Evolutionary conservation across 2,113 vertebrate species (phyloP), one percentile per base, ranked within the genome.

Genomic region (Heliornis fulica): DNA sequence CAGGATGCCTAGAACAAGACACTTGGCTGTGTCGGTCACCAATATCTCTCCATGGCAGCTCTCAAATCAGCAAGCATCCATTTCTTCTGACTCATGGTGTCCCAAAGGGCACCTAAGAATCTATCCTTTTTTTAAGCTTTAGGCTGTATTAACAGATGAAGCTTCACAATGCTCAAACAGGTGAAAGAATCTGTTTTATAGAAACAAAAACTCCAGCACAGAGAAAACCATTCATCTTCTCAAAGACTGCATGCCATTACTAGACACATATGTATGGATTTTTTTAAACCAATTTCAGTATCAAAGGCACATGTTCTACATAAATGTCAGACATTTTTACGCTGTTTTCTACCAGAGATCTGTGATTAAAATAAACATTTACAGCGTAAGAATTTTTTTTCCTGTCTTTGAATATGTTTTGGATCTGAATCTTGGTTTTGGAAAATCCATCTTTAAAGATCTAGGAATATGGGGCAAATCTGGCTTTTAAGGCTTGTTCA

Each of bases 311-410:
- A 40, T 38, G 83, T 87, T 87, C 79, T 59, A 23, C 0, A 1
- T 61, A 90, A 90, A 95, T 83, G 86, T 91, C 93, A 87, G 76
- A 43, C 83, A 61, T 94, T 95, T 96, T 90, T 81, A 84, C 64
- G 92, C 40, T 2, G 48, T 92, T 87, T 89, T 87, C 76, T 89
- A 94, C 69, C 64, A 87, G 83, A 75, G 69, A 65, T 95, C 70
- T 84, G 43, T 89, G 80, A 87, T 91, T 87, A 93, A 93, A 96
- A 90, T 92, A 96, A 94, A 91, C 57, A 71, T 78, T 94, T 93
- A 68, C 25, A 82, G 70, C 74, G 31, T 53, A 68, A 88, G 45
- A 36, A 45, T 28, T 83, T 95, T 83, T 95, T 81, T 70, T 7
- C 54, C 64, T 41, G 70, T 69, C 40, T 92, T 86, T 88, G 82